Evolutionary conservation across 2,113 vertebrate genomes (phyloP).

Genomic region (Mirza zaza): DNA sequence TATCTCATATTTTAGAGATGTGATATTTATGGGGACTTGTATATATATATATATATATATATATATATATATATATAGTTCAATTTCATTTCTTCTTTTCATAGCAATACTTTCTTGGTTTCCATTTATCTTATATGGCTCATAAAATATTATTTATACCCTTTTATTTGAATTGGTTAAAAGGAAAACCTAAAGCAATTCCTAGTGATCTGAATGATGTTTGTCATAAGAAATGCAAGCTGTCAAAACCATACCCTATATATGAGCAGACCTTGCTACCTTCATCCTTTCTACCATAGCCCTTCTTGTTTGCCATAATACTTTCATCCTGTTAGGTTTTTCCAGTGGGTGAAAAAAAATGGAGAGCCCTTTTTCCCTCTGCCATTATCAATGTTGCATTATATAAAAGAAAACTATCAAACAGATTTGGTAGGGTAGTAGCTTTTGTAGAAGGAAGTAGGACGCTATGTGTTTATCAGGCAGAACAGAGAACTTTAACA

Average conservation of each 20-base stretch:
- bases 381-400: constrained; percentile 9
- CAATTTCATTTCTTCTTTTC: constrained; percentile 63
- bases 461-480: constrained; percentile 42
- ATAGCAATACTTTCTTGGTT: constrained; percentile 66
- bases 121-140: constrained; percentile 62
- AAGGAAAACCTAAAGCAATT: constrained; percentile 68
- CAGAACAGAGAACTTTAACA: constrained; percentile 36
- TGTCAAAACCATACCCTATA: not conserved
- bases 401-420: constrained; percentile 53
- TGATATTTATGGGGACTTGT: not conserved
- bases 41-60: too few relatives aligned
- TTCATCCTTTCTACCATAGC: not conserved
- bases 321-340: constrained; percentile 2
- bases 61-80: not conserved
- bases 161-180: constrained; percentile 74
- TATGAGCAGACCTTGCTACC: not conserved
- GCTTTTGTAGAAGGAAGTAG: constrained; percentile 55
- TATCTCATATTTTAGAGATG: constrained; percentile 6
- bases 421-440: not conserved
- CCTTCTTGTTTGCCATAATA: not conserved
- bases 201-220: not conserved
- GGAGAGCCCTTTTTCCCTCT: not conserved
- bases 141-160: constrained; percentile 65
- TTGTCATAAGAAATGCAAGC: not conserved
- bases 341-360: not conserved